phyloP scores from a whole-genome alignment of 53 echinoderm and acorn worm species.

The Luidia sarsii region DNA sequence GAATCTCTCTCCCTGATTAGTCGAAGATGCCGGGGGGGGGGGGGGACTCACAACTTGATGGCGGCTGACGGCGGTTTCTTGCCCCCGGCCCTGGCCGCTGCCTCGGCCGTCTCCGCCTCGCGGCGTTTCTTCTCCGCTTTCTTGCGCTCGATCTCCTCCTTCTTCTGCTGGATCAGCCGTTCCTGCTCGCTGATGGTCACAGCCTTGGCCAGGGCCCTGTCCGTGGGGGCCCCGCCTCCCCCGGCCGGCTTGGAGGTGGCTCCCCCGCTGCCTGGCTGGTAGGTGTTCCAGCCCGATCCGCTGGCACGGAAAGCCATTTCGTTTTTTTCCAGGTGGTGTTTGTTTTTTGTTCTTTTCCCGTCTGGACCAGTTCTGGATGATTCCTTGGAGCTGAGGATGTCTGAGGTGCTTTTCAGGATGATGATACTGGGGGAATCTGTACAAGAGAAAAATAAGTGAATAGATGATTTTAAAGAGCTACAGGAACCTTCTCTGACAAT shows the following conservation, averaged over 20 bases:
- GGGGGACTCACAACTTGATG: slow-evolving; percentile 65
- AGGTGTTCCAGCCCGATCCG: slow-evolving; percentile 17
- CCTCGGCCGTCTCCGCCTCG: slow-evolving; percentile 51
- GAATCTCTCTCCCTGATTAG: too few relatives aligned
- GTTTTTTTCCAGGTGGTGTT: background rate
- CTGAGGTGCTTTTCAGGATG: too few relatives aligned
- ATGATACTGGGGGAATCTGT: too few relatives aligned
- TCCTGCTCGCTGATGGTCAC: slow-evolving; percentile 82
- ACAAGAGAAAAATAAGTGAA: too few relatives aligned
- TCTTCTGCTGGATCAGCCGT: slow-evolving; percentile 78
- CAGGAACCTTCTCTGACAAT: too few relatives aligned
- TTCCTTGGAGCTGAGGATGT: too few relatives aligned
- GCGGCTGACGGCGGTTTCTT: slow-evolving; percentile 23
- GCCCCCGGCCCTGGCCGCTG: slow-evolving; percentile 39
- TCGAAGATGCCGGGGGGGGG: too few relatives aligned
- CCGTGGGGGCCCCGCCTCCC: background rate
- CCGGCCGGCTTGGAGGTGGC: background rate
- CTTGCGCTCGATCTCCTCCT: slow-evolving; percentile 86
- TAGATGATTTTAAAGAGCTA: too few relatives aligned
- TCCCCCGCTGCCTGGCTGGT: background rate
- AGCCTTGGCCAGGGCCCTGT: slow-evolving; percentile 33
- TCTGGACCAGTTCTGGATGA: too few relatives aligned
- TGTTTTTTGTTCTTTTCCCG: background rate
- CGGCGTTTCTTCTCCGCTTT: slow-evolving; percentile 80
- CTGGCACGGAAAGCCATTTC: slow-evolving; percentile 26